A percentile compares a stretch with the other conserved stretches of the same genome.
Evolutionary conservation across 2,797 vertebrate genomes (phyloP).

Genomic region (Sebastolobus altivelis): DNA sequence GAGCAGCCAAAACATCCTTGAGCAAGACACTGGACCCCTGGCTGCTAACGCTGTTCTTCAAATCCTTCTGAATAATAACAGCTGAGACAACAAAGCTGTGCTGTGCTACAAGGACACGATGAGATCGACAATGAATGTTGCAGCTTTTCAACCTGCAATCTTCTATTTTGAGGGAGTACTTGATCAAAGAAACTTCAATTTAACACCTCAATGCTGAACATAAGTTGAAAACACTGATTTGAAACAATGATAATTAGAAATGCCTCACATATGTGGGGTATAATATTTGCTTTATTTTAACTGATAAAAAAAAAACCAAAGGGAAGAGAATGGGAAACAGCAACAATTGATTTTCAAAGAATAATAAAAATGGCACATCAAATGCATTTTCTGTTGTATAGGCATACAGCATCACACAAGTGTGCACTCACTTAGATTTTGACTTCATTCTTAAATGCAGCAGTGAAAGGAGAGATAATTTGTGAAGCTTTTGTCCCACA

Average conservation of each 20-base stretch:
- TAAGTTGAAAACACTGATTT: background rate
- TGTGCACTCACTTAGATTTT: background rate
- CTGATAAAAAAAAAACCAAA: background rate
- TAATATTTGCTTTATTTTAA: background rate
- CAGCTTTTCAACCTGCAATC: conserved; percentile 18
- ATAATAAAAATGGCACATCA: background rate
- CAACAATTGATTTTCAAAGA: background rate
- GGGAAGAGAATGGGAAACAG: background rate
- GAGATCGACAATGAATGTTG: conserved; percentile 26
- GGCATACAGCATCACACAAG: background rate
- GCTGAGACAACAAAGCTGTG: conserved; percentile 38
- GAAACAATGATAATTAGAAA: background rate
- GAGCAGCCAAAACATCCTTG: conserved; percentile 64
- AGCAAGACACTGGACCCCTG: conserved; percentile 55
- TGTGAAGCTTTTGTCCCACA: conserved; percentile 36
- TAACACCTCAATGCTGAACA: background rate
- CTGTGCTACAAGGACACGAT: conserved; percentile 15
- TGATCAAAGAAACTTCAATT: conserved; percentile 16
- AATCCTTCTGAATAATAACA: conserved; percentile 49
- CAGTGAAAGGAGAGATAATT: conserved; percentile 35
- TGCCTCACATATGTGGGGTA: background rate
- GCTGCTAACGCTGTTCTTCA: conserved; percentile 43
- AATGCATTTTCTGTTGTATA: background rate
- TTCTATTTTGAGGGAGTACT: background rate
- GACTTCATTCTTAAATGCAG: conserved; percentile 37